Evolutionary conservation across 1,140 invertebrate genomes (phyloP).

Genomic region (Drosophila lacertosa): DNA sequence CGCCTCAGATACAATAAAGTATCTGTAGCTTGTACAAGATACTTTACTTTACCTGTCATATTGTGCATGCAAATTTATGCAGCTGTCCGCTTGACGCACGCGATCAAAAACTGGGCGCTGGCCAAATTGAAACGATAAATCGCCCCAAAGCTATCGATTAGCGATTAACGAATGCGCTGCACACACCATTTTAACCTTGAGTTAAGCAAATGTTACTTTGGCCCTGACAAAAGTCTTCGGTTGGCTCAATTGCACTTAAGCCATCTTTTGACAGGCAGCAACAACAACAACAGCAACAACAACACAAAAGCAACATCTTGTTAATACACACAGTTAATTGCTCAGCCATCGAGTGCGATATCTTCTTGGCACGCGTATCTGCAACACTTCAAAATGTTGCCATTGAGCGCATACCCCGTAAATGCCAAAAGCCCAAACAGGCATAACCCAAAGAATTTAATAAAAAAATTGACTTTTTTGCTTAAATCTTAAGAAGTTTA

Average conservation of each 20-base stretch:
- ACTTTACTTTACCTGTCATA: constrained; percentile 41
- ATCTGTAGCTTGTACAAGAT: constrained; percentile 24
- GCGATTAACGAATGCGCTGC: constrained; percentile 12
- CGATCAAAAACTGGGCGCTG: constrained; percentile 31
- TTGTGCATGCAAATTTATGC: constrained; percentile 44
- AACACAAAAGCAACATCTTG: constrained; percentile 7
- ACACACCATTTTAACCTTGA: constrained; percentile 36
- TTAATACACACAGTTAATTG: constrained; percentile 41
- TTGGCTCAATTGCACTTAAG: constrained; percentile 13
- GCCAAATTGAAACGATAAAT: constrained; percentile 28
- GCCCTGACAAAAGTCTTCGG: constrained; percentile 3
- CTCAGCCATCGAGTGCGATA: constrained; percentile 24
- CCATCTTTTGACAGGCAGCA: constrained; percentile 22
- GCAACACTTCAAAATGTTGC: constrained; percentile 24
- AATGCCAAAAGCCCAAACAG: too few relatives aligned
- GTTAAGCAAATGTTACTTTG: background rate
- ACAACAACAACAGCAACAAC: constrained; percentile 2
- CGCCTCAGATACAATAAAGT: constrained; percentile 7
- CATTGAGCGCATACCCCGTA: constrained; percentile 30
- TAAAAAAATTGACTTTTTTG: too few relatives aligned
- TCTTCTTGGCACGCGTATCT: constrained; percentile 34
- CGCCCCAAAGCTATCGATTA: constrained; percentile 27
- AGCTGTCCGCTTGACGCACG: constrained; percentile 15
- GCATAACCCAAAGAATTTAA: too few relatives aligned
- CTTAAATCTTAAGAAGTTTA: too few relatives aligned